Percentiles rank a stretch among this genome's conserved stretches.
These are phyloP conservation scores for Hippocampus comes DNA, from an alignment of 2,113 vertebrate species.

Conservation along the genomic window DNA sequence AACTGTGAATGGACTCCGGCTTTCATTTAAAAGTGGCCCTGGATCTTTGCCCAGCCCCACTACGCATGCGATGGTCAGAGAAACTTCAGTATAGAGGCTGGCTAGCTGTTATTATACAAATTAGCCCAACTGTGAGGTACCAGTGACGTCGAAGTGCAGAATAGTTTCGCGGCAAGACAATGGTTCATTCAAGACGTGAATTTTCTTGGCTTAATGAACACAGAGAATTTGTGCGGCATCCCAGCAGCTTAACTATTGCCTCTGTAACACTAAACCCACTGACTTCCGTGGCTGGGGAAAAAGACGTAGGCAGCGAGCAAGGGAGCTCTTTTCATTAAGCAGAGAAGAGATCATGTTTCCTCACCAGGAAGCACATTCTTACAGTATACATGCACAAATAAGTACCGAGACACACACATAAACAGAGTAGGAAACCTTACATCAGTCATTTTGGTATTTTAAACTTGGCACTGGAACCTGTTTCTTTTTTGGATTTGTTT, in stretches of 20 bases:
- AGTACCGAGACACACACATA: not conserved
- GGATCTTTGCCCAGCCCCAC: not conserved
- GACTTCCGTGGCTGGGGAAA: slow-evolving; percentile 7
- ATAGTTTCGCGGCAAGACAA: not conserved
- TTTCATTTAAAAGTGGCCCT: too few relatives aligned
- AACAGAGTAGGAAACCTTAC: slow-evolving; percentile 21
- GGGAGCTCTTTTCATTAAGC: slow-evolving; percentile 8
- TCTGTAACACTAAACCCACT: slow-evolving; percentile 18
- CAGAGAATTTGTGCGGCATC: not conserved
- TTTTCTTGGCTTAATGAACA: not conserved
- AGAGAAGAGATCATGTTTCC: slow-evolving; percentile 28
- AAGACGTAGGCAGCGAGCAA: not conserved
- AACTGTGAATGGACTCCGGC: too few relatives aligned
- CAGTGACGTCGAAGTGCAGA: too few relatives aligned
- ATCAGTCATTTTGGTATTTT: slow-evolving; percentile 27
- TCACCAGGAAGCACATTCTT: slow-evolving; percentile 12
- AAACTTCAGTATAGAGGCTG: too few relatives aligned
- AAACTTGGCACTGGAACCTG: slow-evolving; percentile 41
- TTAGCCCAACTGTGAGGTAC: too few relatives aligned
- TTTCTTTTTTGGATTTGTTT: slow-evolving; percentile 36
- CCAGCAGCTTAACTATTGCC: not conserved
- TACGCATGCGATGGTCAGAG: too few relatives aligned
- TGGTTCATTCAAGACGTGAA: not conserved
- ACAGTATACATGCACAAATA: not conserved
- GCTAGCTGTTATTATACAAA: too few relatives aligned